Evolutionary conservation across 2,888 invertebrate genomes (phyloP).

Genomic region (Sepioteuthis lessoniana): DNA sequence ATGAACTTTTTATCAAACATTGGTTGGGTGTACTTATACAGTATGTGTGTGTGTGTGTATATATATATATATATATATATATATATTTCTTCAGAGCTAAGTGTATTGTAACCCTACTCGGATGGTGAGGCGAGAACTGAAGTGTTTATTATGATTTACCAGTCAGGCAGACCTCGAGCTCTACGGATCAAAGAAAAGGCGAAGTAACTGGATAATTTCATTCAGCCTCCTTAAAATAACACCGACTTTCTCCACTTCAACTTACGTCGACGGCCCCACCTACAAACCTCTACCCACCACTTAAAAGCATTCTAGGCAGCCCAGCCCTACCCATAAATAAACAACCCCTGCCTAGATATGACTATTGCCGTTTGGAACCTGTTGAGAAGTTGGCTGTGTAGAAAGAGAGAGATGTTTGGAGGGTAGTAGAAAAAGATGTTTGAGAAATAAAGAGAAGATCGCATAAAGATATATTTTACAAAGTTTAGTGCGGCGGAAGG

Average conservation of each 20-base stretch:
- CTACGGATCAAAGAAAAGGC: not conserved
- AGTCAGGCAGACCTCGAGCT: not conserved
- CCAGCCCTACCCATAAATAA: constrained; percentile 6
- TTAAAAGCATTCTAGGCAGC: not conserved
- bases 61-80: no score
- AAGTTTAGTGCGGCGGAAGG: not conserved
- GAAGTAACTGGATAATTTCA: constrained; percentile 19
- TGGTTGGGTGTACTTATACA: no score
- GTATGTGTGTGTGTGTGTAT: no score
- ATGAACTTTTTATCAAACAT: no score
- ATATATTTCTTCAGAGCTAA: no score
- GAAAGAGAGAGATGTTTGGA: not conserved
- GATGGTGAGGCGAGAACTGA: not conserved
- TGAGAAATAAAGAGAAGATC: not conserved
- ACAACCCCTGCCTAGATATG: not conserved
- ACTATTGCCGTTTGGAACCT: not conserved
- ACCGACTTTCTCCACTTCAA: not conserved
- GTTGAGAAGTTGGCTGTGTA: not conserved
- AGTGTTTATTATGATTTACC: not conserved
- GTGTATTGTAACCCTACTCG: not conserved
- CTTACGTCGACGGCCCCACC: not conserved
- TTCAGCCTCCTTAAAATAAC: not conserved
- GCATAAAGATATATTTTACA: not conserved
- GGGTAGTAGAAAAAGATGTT: not conserved
- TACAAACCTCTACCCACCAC: not conserved